Evolutionary conservation across 2,113 vertebrate species (phyloP), one percentile per base, ranked within the genome.

Genomic region (Triplophysa dalaica): DNA sequence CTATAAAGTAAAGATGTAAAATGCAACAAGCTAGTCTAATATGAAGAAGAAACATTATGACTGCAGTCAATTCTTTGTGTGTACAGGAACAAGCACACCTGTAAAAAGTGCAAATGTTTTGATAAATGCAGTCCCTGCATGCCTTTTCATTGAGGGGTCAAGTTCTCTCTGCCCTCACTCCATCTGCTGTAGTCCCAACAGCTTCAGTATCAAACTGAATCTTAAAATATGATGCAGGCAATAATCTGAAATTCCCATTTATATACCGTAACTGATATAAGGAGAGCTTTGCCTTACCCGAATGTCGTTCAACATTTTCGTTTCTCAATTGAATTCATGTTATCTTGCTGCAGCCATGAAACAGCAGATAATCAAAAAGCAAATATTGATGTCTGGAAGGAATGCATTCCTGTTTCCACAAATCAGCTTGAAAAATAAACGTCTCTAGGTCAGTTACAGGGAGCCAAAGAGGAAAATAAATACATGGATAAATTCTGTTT

Each of bases 321-420:
- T 38, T 56, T 38, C 61, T 50, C n/a, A 13, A 2, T 38, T 60
- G 48, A 21, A 29, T 64, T 77, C 14, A 63, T 43, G 21, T 8
- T 61, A 41, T 29, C 60, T 33, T 19, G 22, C 43, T 33, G 8
- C 60, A 33, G 41, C 41, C 73, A 72, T 83, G 22, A 78, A 77
- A 77, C 61, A 64, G 11, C 3, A 21, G 63, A 74, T 74, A 85
- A 85, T 85, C 81, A 62, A 69, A 85, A 81, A 81, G 74, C 74
- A 85, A 85, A 85, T 82, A 85, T 81, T 85, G 84, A 78, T 70
- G 83, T 82, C 83, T 82, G 67, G 24, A 41, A 61, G 80, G 78
- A 72, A 45, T 56, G 67, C 70, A 77, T 82, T 85, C 77, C 80
- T 80, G 63, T 70, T 61, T 48, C 67, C 22, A 68, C 70, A 72